Evolutionary conservation across 2,113 vertebrate genomes (phyloP).

Genomic region (Rhineura floridana): DNA sequence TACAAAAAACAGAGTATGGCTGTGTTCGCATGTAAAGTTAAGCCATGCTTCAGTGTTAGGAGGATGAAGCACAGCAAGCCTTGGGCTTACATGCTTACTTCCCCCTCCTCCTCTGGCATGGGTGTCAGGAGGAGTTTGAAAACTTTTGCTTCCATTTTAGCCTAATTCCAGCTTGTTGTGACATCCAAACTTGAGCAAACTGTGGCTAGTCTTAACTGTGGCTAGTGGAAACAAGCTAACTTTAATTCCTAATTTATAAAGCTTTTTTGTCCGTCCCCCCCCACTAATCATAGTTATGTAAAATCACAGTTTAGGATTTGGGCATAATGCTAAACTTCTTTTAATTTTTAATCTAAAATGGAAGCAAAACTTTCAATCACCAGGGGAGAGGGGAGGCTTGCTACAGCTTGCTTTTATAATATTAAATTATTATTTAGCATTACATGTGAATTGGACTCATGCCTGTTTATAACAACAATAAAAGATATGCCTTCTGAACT

Average conservation of each 20-base stretch:
- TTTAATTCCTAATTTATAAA: too few relatives aligned
- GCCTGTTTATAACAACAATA: not conserved
- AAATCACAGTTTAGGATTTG: not conserved
- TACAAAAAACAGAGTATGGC: too few relatives aligned
- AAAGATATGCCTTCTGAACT: slow-evolving; percentile 45
- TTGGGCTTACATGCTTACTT: not conserved
- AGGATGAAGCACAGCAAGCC: not conserved
- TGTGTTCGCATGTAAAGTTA: too few relatives aligned
- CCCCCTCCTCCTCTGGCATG: not conserved
- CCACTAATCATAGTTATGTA: not conserved
- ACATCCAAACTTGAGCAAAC: too few relatives aligned
- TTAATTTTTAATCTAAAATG: not conserved
- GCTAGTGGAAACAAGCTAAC: not conserved
- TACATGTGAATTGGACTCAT: not conserved
- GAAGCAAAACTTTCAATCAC: too few relatives aligned
- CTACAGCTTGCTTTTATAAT: too few relatives aligned
- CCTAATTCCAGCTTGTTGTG: too few relatives aligned
- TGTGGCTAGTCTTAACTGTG: not conserved
- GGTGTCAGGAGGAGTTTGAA: not conserved
- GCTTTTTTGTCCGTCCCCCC: too few relatives aligned
- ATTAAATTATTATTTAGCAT: too few relatives aligned
- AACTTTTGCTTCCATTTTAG: not conserved
- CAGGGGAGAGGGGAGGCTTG: too few relatives aligned
- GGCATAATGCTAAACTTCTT: not conserved
- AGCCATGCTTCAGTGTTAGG: not conserved